Evolutionary conservation across 2,888 invertebrate genomes (phyloP), one percentile per base, ranked within the genome.

Genomic region (Trisateles emortualis): DNA sequence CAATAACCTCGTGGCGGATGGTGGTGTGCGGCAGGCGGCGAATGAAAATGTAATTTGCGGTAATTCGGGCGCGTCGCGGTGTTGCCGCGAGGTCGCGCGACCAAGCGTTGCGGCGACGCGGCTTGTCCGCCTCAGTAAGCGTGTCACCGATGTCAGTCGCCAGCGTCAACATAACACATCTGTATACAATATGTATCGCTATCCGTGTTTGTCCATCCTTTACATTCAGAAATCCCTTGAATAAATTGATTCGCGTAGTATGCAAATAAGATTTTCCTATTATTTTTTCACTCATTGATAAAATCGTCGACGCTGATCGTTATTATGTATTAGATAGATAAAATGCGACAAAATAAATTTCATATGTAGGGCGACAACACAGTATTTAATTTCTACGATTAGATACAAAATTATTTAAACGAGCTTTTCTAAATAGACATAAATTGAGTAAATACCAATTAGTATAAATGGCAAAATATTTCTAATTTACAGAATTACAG

Each of bases 41-140:
- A 82, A 86, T 87, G 85, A 84, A 87, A 86, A 86, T 87, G 88
- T 88, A 87, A 88, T 89, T 88, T 88, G 89, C 76, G 89, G 89
- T 86, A 79, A 83, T 84, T 80, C 81, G 77, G 77, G 74, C 78
- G 81, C 78, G 79, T 64, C 68, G 71, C 63, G 71, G 72, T 64
- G 68, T 11, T 42, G 72, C 63, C 50, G 49, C 68, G 76, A 69
- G 81, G 64, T 60, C 68, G 64, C 53, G 63, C 66, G 67, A 19
- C 38, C 42, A 69, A 67, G 64, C 26, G 26, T 8, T 26, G 26
- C 66, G 56, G 49, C 67, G 77, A 68, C 72, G 55, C 33, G 46
- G 53, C 42, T 70, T 78, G 79, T 74, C 66, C 82, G 73, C 78
- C 61, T 75, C 81, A 72, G 78, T 74, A 76, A 73, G 66, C 72